A percentile compares a stretch with the other conserved stretches of the same genome.
Evolutionary conservation across 2,797 vertebrate genomes (phyloP).

Genomic region (Trachops cirrhosus): DNA sequence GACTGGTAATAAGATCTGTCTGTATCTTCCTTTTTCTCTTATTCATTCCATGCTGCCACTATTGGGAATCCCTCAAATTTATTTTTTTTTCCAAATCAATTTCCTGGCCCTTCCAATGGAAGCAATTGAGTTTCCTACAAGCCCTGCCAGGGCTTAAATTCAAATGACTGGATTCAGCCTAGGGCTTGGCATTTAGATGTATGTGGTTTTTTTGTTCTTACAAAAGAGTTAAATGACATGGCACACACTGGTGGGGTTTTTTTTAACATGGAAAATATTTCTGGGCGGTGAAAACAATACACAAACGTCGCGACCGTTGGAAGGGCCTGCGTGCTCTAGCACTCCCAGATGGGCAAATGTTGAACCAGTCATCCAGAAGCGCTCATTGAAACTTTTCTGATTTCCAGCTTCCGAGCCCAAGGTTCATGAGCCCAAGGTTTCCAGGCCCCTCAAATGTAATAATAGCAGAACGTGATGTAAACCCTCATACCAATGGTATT

Average conservation of each 20-base stretch:
- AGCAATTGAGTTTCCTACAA: conserved; percentile 62
- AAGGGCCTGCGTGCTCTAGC: not conserved
- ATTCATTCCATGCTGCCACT: conserved; percentile 67
- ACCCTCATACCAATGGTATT: not conserved
- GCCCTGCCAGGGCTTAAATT: conserved; percentile 14
- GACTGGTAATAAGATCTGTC: conserved; percentile 60
- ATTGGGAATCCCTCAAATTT: conserved; percentile 71
- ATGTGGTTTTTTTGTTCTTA: not conserved
- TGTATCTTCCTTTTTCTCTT: conserved; percentile 62
- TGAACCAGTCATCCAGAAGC: not conserved
- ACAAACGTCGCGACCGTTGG: fast-evolving
- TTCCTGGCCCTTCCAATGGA: conserved; percentile 65
- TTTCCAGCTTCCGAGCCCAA: not conserved
- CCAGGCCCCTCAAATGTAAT: not conserved
- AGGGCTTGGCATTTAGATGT: not conserved
- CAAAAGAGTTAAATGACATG: not conserved
- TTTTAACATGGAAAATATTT: conserved; percentile 48
- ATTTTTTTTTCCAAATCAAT: conserved; percentile 68
- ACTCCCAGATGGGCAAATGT: not conserved
- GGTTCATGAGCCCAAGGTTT: not conserved
- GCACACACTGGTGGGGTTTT: not conserved
- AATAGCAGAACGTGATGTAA: not conserved
- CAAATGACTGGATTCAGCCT: not conserved
- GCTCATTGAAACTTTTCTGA: not conserved
- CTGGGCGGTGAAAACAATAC: not conserved